Conservation (phyloP, 2,113 vertebrate genomes). For the Rhagologus leucostigma region DNA sequence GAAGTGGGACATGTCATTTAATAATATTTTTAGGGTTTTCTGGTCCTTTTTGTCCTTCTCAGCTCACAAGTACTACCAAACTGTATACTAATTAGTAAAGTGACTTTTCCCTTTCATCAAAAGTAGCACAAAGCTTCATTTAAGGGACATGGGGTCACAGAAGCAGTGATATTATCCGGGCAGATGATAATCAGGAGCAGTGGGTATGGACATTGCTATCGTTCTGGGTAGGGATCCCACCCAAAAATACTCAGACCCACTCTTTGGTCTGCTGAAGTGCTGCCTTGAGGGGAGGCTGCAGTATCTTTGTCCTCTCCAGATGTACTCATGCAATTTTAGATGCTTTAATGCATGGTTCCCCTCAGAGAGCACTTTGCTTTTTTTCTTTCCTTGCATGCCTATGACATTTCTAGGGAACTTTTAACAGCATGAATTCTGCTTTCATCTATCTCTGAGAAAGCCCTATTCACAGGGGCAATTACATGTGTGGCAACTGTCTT, state of each 20-base stretch:
- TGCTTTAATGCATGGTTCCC: not conserved
- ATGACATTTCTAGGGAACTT: not conserved
- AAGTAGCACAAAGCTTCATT: not conserved
- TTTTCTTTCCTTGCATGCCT: not conserved
- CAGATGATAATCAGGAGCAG: not conserved
- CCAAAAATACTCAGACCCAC: not conserved
- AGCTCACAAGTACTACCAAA: not conserved
- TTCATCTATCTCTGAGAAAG: not conserved
- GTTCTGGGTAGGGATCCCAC: not conserved
- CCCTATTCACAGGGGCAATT: not conserved
- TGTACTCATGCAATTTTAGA: not conserved
- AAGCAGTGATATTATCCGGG: not conserved
- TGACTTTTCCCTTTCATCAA: not conserved
- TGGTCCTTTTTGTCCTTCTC: not conserved
- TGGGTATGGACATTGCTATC: not conserved
- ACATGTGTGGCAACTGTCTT: not conserved
- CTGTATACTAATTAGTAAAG: not conserved
- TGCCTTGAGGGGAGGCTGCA: not conserved
- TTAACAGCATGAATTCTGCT: not conserved
- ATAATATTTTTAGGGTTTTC: not conserved
- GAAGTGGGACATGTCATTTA: not conserved
- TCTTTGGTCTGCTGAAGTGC: not conserved
- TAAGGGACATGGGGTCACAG: not conserved
- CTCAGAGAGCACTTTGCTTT: not conserved
- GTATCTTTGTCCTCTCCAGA: not conserved